Evolutionary conservation across 2,888 invertebrate genomes (phyloP).

Genomic region (Campoplex capitator): DNA sequence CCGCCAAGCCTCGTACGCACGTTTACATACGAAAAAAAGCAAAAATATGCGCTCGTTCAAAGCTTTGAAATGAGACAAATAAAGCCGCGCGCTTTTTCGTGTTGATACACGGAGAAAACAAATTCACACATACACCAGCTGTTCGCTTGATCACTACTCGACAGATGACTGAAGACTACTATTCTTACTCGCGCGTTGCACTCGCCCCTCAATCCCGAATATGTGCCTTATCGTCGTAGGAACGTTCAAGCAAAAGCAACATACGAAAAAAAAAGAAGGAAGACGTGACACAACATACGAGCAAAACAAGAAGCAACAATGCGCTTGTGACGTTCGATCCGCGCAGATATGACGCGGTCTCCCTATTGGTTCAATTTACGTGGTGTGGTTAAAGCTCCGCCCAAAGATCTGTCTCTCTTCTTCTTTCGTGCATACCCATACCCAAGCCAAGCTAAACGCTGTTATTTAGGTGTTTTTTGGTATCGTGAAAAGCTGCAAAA

Average conservation of each 20-base stretch:
- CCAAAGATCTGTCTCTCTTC: slow-evolving; percentile 42
- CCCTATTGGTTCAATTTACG: slow-evolving; percentile 69
- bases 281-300: slow-evolving; percentile 11
- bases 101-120: not conserved
- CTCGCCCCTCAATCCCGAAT: slow-evolving; percentile 16
- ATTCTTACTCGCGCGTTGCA: slow-evolving; percentile 51
- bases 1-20: not conserved
- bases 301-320: slow-evolving; percentile 64
- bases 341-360: slow-evolving; percentile 48
- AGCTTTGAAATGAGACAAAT: not conserved
- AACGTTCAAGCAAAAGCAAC: slow-evolving; percentile 64
- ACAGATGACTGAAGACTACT: slow-evolving; percentile 67
- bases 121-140: slow-evolving; percentile 11
- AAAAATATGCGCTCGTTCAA: not conserved
- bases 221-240: slow-evolving; percentile 33
- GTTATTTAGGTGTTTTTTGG: not conserved
- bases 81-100: slow-evolving; percentile 30
- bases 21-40: not conserved
- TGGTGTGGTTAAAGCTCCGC: slow-evolving; percentile 77
- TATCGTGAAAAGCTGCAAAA: not conserved
- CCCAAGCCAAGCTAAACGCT: not conserved
- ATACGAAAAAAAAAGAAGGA: slow-evolving; percentile 55
- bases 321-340: slow-evolving; percentile 60
- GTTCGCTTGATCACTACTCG: slow-evolving; percentile 41
- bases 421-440: not conserved